Evolutionary conservation across 2,888 invertebrate genomes (phyloP).

Genomic region (Zygogramma bicolorata): DNA sequence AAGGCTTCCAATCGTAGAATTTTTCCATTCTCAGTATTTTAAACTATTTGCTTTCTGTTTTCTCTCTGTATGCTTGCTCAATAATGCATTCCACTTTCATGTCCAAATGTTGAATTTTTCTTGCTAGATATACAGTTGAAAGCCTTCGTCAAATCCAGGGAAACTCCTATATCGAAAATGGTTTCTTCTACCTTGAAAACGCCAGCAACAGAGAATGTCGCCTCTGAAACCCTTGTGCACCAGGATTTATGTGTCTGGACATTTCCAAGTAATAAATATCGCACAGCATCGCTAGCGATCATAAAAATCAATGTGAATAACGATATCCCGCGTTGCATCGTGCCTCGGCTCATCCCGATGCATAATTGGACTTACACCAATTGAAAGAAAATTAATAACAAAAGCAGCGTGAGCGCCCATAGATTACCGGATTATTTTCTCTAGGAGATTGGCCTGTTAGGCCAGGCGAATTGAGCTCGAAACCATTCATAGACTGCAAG

Average conservation of each 20-base stretch:
- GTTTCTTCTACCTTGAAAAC: neutral
- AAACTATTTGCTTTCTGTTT: too few relatives aligned
- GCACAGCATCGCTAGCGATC: neutral
- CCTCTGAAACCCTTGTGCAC: too few relatives aligned
- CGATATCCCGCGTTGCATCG: constrained; percentile 15
- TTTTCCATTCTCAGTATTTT: too few relatives aligned
- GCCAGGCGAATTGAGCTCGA: too few relatives aligned
- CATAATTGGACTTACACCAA: constrained; percentile 17
- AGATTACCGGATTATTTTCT: constrained; percentile 8
- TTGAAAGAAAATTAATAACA: constrained; percentile 25
- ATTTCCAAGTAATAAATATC: neutral
- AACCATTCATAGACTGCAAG: too few relatives aligned
- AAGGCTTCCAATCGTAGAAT: too few relatives aligned
- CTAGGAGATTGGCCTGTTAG: neutral
- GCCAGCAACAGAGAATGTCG: neutral
- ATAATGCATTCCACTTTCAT: too few relatives aligned
- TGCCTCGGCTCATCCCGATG: neutral
- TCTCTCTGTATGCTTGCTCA: too few relatives aligned
- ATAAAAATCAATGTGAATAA: constrained; percentile 22
- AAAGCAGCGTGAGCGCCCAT: constrained; percentile 19
- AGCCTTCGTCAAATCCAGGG: too few relatives aligned
- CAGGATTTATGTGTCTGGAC: constrained; percentile 3
- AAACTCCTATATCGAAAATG: neutral
- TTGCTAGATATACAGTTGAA: too few relatives aligned
- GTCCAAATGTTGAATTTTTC: too few relatives aligned